A percentile compares a stretch with the other conserved stretches of the same genome.
Evolutionary conservation across 2,888 invertebrate genomes (phyloP).

Genomic region (Ceriagrion tenellum): DNA sequence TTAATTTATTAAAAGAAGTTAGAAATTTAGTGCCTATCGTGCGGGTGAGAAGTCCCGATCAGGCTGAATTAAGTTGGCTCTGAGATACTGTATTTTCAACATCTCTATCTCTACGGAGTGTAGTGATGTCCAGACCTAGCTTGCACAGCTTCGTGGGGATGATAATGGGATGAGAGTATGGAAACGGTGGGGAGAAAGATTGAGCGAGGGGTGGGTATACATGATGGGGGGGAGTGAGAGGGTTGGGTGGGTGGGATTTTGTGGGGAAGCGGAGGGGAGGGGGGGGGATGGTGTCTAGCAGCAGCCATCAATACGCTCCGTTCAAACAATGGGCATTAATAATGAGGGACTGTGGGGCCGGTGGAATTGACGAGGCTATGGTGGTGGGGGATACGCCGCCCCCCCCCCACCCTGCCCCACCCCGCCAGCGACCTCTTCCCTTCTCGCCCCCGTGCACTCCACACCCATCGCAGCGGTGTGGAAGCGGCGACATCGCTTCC

Average conservation of each 20-base stretch:
- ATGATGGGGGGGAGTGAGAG: not conserved
- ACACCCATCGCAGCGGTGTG: not conserved
- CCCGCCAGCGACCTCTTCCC: not conserved
- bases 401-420: not conserved
- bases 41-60: not conserved
- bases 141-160: not conserved
- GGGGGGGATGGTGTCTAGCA: not conserved
- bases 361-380: not conserved
- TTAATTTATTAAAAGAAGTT: too few relatives aligned
- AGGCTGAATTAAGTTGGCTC: too few relatives aligned
- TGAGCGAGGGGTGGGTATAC: not conserved
- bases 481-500: not conserved
- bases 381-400: not conserved
- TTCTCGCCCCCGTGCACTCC: not conserved
- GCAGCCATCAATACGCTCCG: conserved; percentile 7
- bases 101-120: not conserved
- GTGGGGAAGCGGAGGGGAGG: not conserved
- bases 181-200: not conserved
- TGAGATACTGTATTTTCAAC: too few relatives aligned
- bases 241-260: not conserved
- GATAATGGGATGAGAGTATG: not conserved
- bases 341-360: not conserved
- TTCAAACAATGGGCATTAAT: conserved; percentile 32
- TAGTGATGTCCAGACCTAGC: not conserved
- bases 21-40: not conserved